Conservation (phyloP, 2,888 invertebrate genomes). For the Plutella xylostella region DNA sequence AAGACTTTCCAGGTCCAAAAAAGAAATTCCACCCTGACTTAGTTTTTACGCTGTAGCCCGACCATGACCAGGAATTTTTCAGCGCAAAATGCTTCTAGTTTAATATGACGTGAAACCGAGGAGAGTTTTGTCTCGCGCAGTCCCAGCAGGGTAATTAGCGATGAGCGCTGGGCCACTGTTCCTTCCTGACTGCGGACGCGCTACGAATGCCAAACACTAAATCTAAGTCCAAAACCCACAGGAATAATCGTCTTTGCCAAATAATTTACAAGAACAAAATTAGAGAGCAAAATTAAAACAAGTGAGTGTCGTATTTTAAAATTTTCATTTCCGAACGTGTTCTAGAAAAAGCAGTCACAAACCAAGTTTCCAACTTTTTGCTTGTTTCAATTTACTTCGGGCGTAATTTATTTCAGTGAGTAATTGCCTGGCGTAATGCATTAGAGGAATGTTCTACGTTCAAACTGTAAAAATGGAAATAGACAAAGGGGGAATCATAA, state of each 20-base stretch:
- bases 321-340: constrained; percentile 5
- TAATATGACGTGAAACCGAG: too few relatives aligned
- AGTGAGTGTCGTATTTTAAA: constrained; percentile 1
- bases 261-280: not conserved
- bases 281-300: not conserved
- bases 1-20: too few relatives aligned
- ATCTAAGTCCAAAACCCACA: not conserved
- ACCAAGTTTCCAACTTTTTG: constrained; percentile 23
- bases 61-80: too few relatives aligned
- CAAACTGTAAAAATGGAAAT: constrained; percentile 16
- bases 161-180: constrained; percentile 7
- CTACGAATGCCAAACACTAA: not conserved
- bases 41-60: too few relatives aligned
- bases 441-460: constrained; percentile 10
- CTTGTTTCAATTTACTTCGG: constrained; percentile 13
- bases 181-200: constrained; percentile 1
- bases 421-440: constrained; percentile 20
- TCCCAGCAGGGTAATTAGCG: constrained; percentile 6
- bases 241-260: not conserved
- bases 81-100: not conserved
- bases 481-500: not conserved
- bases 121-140: not conserved
- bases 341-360: constrained; percentile 12
- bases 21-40: too few relatives aligned
- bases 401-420: constrained; percentile 17